Evolutionary conservation across 2,113 vertebrate genomes (phyloP).

Genomic region (Triplophysa siluroides): DNA sequence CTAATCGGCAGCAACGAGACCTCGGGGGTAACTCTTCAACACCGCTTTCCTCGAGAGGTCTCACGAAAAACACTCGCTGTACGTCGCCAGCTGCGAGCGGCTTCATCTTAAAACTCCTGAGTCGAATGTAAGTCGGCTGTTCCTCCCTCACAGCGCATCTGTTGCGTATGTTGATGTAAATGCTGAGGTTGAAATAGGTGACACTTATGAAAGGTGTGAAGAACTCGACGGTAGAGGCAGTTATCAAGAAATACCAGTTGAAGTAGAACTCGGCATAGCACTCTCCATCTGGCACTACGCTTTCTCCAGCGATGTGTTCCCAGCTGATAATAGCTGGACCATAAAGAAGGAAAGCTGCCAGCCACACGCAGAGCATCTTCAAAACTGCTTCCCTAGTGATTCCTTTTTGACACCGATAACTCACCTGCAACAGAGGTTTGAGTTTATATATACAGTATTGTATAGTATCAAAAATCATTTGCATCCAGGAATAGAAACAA

Average conservation of each 20-base stretch:
- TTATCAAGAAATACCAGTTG: slow-evolving; percentile 80
- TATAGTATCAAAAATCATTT: background rate
- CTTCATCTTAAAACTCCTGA: slow-evolving; percentile 61
- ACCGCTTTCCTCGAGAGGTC: slow-evolving; percentile 47
- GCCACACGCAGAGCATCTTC: slow-evolving; percentile 74
- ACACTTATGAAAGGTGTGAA: slow-evolving; percentile 78
- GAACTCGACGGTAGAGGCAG: slow-evolving; percentile 75
- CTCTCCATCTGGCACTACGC: slow-evolving; percentile 69
- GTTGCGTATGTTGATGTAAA: slow-evolving; percentile 78
- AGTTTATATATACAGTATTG: background rate
- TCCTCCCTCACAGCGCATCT: slow-evolving; percentile 60
- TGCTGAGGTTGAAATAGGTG: slow-evolving; percentile 76
- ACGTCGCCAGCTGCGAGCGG: slow-evolving; percentile 61
- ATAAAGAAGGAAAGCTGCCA: slow-evolving; percentile 76
- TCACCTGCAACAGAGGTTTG: slow-evolving; percentile 62
- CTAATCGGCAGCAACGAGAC: slow-evolving; percentile 46
- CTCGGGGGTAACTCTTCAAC: background rate
- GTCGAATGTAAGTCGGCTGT: slow-evolving; percentile 43
- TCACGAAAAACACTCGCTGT: slow-evolving; percentile 67
- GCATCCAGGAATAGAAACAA: background rate
- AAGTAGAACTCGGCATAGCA: slow-evolving; percentile 79
- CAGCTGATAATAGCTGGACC: slow-evolving; percentile 77
- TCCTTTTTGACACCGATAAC: slow-evolving; percentile 75
- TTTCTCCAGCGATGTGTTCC: slow-evolving; percentile 71
- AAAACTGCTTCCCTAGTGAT: slow-evolving; percentile 67